Conservation (phyloP, 1,140 invertebrate genomes). For the Mactra quadrangularis region DNA sequence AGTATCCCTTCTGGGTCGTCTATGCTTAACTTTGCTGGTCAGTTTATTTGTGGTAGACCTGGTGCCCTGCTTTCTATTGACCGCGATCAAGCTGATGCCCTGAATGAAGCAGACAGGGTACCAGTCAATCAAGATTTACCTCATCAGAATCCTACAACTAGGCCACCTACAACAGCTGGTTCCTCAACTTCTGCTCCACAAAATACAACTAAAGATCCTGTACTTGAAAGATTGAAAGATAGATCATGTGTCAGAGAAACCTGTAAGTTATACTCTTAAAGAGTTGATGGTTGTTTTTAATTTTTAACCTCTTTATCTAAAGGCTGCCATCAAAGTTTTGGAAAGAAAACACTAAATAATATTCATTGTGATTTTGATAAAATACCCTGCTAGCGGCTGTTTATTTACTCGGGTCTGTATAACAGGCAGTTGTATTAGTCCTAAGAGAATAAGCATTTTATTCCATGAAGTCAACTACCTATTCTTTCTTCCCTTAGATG, state of each 20-base stretch:
- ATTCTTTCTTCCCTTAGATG: no score
- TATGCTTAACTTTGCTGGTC: not conserved
- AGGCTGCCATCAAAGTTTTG: no score
- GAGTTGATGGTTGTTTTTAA: no score
- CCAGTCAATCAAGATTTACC: conserved; percentile 7
- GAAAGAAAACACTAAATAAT: no score
- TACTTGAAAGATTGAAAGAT: conserved; percentile 16
- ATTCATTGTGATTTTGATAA: no score
- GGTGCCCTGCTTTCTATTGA: conserved; percentile 37
- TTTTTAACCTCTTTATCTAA: no score
- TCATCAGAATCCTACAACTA: not conserved
- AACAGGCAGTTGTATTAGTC: no score
- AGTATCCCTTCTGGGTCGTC: not conserved
- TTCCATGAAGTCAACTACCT: no score
- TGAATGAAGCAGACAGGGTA: conserved; percentile 15
- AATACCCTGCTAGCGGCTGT: no score
- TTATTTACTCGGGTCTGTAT: no score
- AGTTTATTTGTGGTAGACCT: conserved; percentile 46
- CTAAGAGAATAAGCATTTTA: no score
- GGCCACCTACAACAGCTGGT: not conserved
- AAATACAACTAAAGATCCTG: conserved; percentile 1
- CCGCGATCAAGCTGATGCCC: conserved; percentile 7
- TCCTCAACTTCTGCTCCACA: not conserved
- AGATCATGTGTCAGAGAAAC: conserved; percentile 48
- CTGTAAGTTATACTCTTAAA: conserved; percentile 28